A percentile compares a stretch with the other conserved stretches of the same genome.
Conservation (phyloP, 1,140 invertebrate species). For the Diploscapter pachys region DNA sequence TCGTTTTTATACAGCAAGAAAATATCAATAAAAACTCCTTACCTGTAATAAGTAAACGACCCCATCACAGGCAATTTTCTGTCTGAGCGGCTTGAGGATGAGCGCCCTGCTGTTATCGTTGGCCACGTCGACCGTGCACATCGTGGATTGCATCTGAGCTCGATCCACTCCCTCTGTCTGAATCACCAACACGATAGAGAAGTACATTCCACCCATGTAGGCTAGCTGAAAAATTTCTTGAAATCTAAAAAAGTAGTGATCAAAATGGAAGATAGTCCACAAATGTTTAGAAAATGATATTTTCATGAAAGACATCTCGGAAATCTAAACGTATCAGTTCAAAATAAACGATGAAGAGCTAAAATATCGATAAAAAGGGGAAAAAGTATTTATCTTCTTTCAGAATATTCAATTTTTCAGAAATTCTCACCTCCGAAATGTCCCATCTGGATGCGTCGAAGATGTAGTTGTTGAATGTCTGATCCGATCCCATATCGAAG, state of each 20-base stretch:
- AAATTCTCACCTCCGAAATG: conserved; percentile 22
- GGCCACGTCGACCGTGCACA: conserved; percentile 77
- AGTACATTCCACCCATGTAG: conserved; percentile 50
- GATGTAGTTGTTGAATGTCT: conserved; percentile 35
- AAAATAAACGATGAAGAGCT: too few species aligned
- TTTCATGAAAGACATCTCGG: too few species aligned
- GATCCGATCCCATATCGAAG: conserved; percentile 39
- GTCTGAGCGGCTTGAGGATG: conserved; percentile 89
- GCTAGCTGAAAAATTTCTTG: conserved; percentile 40
- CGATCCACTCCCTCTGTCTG: conserved; percentile 34
- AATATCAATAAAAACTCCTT: not conserved
- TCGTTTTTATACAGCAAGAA: too few species aligned
- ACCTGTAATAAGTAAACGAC: conserved; percentile 81
- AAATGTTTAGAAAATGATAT: too few species aligned
- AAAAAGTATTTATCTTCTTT: too few species aligned
- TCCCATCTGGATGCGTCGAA: conserved; percentile 34
- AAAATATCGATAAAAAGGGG: too few species aligned
- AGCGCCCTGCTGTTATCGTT: conserved; percentile 66
- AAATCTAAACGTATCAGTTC: too few species aligned
- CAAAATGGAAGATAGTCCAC: too few species aligned
- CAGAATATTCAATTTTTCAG: not conserved
- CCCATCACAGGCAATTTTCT: conserved; percentile 95
- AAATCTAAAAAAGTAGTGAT: too few species aligned
- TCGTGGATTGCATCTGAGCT: conserved; percentile 87
- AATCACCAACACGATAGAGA: conserved; percentile 56